These are phyloP conservation scores for Sternarchorhynchus goeldii DNA, from an alignment of 2,797 vertebrate genomes.

Conservation along the genomic window DNA sequence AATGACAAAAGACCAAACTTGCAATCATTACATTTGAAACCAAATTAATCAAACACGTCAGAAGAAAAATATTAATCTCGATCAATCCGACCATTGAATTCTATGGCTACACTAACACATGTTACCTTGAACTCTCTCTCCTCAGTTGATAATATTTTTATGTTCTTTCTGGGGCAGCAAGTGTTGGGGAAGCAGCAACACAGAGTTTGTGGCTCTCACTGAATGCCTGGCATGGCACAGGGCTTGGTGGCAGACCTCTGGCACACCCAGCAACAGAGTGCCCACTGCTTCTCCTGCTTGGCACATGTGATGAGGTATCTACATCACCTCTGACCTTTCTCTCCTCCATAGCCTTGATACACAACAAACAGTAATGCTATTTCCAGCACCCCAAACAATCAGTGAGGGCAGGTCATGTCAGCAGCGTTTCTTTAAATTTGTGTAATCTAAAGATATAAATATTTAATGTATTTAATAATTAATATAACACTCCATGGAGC, in stretches of 20 bases:
- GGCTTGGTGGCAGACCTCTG: conserved; percentile 69
- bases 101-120: too few relatives aligned
- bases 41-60: not conserved
- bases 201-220: not conserved
- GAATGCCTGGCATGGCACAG: conserved; percentile 69
- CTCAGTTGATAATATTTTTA: not conserved
- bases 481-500: too few relatives aligned
- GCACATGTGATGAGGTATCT: not conserved
- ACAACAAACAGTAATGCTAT: conserved; percentile 10
- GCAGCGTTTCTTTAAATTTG: conserved; percentile 7
- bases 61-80: too few relatives aligned
- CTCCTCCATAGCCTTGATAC: conserved; percentile 16
- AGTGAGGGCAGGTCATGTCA: not conserved
- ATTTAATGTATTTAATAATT: too few relatives aligned
- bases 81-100: too few relatives aligned
- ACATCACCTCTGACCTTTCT: conserved; percentile 25
- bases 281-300: conserved; percentile 29
- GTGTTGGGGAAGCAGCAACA: conserved; percentile 36
- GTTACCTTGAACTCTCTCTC: too few relatives aligned
- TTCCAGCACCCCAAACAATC: conserved; percentile 30
- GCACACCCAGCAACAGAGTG: conserved; percentile 64
- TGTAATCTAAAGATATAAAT: too few relatives aligned
- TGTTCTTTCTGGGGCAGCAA: conserved; percentile 12
- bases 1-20: not conserved
- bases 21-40: not conserved